Evolutionary conservation across 2,113 vertebrate species (phyloP).

Genomic region (Mustela nigripes): DNA sequence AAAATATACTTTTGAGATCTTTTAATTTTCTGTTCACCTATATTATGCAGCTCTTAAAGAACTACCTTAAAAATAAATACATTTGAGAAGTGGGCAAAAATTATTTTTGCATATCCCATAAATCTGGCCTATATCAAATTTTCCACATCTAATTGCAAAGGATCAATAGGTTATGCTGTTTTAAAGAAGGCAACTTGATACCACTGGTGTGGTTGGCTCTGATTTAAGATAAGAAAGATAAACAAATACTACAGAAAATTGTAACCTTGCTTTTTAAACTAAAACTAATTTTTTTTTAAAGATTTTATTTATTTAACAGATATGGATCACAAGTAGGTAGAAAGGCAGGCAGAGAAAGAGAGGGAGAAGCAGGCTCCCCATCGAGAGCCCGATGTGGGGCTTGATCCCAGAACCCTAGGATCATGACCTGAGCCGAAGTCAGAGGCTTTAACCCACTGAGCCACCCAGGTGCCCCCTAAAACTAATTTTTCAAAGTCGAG

Average conservation of each 20-base stretch:
- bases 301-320: no score
- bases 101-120: not conserved
- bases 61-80: not conserved
- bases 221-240: not conserved
- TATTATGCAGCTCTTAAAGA: slow-evolving; percentile 10
- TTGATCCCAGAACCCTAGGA: no score
- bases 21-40: not conserved
- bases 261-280: not conserved
- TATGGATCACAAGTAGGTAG: no score
- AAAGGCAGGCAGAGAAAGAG: no score
- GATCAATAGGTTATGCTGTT: not conserved
- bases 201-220: not conserved
- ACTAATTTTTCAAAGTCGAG: not conserved
- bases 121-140: not conserved
- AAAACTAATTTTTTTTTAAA: not conserved
- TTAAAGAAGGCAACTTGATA: not conserved
- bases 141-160: not conserved
- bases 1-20: not conserved
- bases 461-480: not conserved
- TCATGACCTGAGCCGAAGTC: no score
- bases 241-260: not conserved
- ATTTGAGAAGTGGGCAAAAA: not conserved
- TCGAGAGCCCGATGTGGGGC: no score
- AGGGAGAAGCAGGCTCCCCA: no score
- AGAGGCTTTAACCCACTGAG: no score